Evolutionary conservation across 1,140 invertebrate species (phyloP).

Genomic region (Pararge aegeria): DNA sequence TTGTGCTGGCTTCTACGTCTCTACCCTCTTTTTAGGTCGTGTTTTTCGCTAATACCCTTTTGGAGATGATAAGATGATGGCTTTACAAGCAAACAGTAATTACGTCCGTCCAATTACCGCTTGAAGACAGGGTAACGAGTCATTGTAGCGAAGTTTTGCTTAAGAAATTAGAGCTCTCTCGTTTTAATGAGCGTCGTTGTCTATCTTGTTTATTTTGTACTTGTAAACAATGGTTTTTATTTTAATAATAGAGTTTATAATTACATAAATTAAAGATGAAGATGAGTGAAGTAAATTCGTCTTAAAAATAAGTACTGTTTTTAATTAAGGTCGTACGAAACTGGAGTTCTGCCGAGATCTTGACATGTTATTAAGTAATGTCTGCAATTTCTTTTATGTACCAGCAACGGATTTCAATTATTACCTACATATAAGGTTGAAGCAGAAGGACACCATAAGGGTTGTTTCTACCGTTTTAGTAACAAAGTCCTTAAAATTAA

Average conservation of each 20-base stretch:
- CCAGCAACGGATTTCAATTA: too few relatives aligned
- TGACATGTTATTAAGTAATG: too few relatives aligned
- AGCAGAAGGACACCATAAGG: too few relatives aligned
- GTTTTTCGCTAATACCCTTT: conserved; percentile 73
- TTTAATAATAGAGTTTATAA: not conserved
- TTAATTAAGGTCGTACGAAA: not conserved
- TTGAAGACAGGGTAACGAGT: conserved; percentile 46
- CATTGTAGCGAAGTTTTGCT: conserved; percentile 48
- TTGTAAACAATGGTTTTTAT: conserved; percentile 21
- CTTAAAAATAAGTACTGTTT: not conserved
- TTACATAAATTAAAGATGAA: not conserved
- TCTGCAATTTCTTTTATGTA: too few relatives aligned
- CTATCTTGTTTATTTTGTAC: conserved; percentile 23
- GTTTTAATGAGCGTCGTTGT: conserved; percentile 33
- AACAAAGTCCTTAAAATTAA: too few relatives aligned
- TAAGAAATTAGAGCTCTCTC: conserved; percentile 38
- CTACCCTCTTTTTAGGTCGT: conserved; percentile 41
- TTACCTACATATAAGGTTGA: too few relatives aligned
- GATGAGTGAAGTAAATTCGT: not conserved
- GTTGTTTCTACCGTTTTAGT: too few relatives aligned
- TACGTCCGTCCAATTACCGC: conserved; percentile 70
- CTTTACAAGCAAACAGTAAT: conserved; percentile 75
- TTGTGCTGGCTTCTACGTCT: conserved; percentile 28
- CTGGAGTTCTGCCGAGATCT: not conserved
- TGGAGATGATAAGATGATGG: conserved; percentile 74